Evolutionary conservation across 2,888 invertebrate species (phyloP).

Genomic region (Agrotis segetum): DNA sequence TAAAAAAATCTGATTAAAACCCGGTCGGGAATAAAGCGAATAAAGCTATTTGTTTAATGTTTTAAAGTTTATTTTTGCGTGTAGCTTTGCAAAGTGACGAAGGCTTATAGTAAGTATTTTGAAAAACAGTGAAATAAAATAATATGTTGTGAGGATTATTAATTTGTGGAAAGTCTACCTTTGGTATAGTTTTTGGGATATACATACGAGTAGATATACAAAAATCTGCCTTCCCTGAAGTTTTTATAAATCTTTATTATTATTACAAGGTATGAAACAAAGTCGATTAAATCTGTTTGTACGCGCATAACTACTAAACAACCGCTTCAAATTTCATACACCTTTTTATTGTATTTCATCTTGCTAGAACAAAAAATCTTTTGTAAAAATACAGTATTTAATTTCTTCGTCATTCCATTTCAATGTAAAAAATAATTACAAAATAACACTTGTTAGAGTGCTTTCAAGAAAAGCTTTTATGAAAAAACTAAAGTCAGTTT

Average conservation of each 20-base stretch:
- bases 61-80: constrained; percentile 21
- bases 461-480: constrained; percentile 13
- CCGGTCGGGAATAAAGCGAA: constrained; percentile 20
- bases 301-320: too few relatives aligned
- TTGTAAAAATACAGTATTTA: not conserved
- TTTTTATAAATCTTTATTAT: too few relatives aligned
- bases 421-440: constrained; percentile 26
- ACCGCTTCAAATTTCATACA: too few relatives aligned
- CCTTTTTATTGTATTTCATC: too few relatives aligned
- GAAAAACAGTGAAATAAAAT: constrained; percentile 1
- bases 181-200: too few relatives aligned
- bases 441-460: constrained; percentile 11
- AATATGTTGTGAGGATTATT: not conserved
- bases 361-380: not conserved
- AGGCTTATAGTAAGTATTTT: constrained; percentile 23
- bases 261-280: too few relatives aligned
- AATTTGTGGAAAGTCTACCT: not conserved
- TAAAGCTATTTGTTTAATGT: constrained; percentile 47
- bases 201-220: too few relatives aligned
- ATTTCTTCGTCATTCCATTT: not conserved
- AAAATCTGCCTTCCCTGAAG: too few relatives aligned
- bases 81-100: constrained; percentile 29
- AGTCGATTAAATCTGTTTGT: too few relatives aligned
- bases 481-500: constrained; percentile 27
- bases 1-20: constrained; percentile 47